Base-by-base conservation (phyloP, 2,888 invertebrate species). In the Morpho deidamia region DNA sequence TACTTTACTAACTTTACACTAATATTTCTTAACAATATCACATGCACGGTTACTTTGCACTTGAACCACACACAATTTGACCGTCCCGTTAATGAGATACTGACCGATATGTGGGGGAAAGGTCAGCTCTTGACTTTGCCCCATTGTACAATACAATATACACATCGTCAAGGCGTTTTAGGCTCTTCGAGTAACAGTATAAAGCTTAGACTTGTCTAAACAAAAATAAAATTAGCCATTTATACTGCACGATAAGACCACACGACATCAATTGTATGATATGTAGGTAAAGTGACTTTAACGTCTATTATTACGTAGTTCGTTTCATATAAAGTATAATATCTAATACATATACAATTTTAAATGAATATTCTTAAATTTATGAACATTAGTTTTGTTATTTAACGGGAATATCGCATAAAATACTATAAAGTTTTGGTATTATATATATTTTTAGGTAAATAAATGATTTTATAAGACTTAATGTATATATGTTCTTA, bases 41-140 rank as follows among this genome's bases (percentile, higher is more conserved):
- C 23, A 8, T 7, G 11, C 23, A 38, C 23, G 23, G 2, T 23
- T 23, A 39, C 11, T 39, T 38, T 11, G n/a, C 7, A 14, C 49
- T 42, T 49, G 14, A n/a, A 46, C 60, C 55, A 58, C 32, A 56
- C 52, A 53, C 39, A 38, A 59, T 61, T 65, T 66, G 67, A 68
- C 66, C 76, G 73, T 77, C 74, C 83, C 82, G 84, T 83, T 85
- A 84, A 84, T 81, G 80, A 83, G 83, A 82, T 83, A 82, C 73
- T 81, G 80, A 77, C 82, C 84, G 83, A 83, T 81, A 83, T 77
- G 78, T 71, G 71, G 82, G 76, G 70, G 71, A 83, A 71, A 74
- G 84, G 84, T 83, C 80, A 72, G 65, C 68, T 67, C 72, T 69
- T 67, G 68, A 69, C 71, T 70, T 68, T 73, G 71, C 55, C 60